A percentile compares a stretch with the other conserved stretches of the same genome.
These are phyloP conservation scores for Liodrosophila aerea DNA, from an alignment of 2,888 invertebrate species.

Conservation along the genomic window DNA sequence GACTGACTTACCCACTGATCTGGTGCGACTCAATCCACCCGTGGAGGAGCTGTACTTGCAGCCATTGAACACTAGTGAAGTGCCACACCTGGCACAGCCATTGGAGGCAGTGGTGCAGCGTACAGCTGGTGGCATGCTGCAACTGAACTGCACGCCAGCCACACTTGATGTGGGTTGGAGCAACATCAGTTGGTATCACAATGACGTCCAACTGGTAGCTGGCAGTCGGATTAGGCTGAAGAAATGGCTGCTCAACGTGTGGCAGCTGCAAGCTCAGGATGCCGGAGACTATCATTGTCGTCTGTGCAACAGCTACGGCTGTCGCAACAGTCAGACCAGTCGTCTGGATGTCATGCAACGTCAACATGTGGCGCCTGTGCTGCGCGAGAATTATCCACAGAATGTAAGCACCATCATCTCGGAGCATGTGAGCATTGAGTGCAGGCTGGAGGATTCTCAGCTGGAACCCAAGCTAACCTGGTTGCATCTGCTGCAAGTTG, in stretches of 20 bases:
- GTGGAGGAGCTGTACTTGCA: slow-evolving; percentile 24
- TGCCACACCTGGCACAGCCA: slow-evolving; percentile 32
- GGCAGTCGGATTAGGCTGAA: slow-evolving; percentile 83
- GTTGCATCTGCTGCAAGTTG: slow-evolving; percentile 79
- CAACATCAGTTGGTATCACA: slow-evolving; percentile 92
- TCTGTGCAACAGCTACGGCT: slow-evolving; percentile 91
- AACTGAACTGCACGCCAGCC: slow-evolving; percentile 87
- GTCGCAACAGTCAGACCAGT: slow-evolving; percentile 87
- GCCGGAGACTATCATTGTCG: slow-evolving; percentile 94
- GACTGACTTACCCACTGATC: not conserved
- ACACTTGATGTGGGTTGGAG: slow-evolving; percentile 84
- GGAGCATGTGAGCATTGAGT: slow-evolving; percentile 88
- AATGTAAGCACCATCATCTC: slow-evolving; percentile 90
- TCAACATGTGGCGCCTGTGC: slow-evolving; percentile 86
- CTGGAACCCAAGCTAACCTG: slow-evolving; percentile 92
- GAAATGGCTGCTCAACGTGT: slow-evolving; percentile 89
- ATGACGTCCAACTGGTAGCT: slow-evolving; percentile 83
- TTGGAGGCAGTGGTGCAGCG: slow-evolving; percentile 82
- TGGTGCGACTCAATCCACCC: slow-evolving; percentile 8
- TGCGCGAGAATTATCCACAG: slow-evolving; percentile 85
- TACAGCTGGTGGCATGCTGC: slow-evolving; percentile 89
- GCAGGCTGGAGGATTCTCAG: slow-evolving; percentile 86
- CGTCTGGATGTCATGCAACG: slow-evolving; percentile 90
- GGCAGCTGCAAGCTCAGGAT: slow-evolving; percentile 91
- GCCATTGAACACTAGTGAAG: slow-evolving; percentile 22